These are phyloP conservation scores for Larimichthys crocea DNA, from an alignment of 2,113 vertebrate genomes.

Conservation along the genomic window DNA sequence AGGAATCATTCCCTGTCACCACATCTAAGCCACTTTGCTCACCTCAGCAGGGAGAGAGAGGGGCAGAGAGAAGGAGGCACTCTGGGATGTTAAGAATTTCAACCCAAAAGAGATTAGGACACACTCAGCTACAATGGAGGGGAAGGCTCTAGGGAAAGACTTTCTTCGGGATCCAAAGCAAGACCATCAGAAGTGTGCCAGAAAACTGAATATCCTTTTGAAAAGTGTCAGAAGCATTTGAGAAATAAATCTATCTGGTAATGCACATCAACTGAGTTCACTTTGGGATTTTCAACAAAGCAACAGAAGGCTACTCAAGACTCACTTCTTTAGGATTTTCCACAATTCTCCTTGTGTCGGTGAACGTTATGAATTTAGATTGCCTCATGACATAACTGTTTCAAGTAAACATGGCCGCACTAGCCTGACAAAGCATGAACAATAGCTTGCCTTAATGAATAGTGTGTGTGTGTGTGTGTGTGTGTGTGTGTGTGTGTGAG, in stretches of 20 bases:
- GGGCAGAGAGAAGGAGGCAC: constrained; percentile 23
- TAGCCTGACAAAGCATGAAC: constrained; percentile 36
- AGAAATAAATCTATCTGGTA: constrained; percentile 20
- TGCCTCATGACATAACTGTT: constrained; percentile 48
- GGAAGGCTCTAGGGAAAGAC: constrained; percentile 20
- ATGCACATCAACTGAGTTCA: constrained; percentile 4
- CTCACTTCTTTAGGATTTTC: not conserved
- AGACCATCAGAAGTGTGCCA: constrained; percentile 16
- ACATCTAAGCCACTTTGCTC: constrained; percentile 74
- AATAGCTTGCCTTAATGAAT: constrained; percentile 50
- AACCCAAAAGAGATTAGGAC: constrained; percentile 54
- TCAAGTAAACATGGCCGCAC: constrained; percentile 31
- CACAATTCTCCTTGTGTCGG: constrained; percentile 10
- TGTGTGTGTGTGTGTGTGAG: constrained; percentile 11
- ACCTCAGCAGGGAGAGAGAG: constrained; percentile 49
- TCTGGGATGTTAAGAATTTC: constrained; percentile 59
- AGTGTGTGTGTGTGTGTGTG: constrained; percentile 30
- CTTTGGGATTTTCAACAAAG: constrained; percentile 6
- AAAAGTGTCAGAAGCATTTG: constrained; percentile 19
- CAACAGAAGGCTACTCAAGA: not conserved
- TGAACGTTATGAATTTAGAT: constrained; percentile 16
- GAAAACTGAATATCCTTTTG: constrained; percentile 16
- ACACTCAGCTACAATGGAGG: constrained; percentile 37
- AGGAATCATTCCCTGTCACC: constrained; percentile 61
- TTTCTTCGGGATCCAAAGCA: constrained; percentile 31